These are phyloP conservation scores for Ooceraea biroi DNA, from an alignment of 1,140 invertebrate species.

Conservation along the genomic window DNA sequence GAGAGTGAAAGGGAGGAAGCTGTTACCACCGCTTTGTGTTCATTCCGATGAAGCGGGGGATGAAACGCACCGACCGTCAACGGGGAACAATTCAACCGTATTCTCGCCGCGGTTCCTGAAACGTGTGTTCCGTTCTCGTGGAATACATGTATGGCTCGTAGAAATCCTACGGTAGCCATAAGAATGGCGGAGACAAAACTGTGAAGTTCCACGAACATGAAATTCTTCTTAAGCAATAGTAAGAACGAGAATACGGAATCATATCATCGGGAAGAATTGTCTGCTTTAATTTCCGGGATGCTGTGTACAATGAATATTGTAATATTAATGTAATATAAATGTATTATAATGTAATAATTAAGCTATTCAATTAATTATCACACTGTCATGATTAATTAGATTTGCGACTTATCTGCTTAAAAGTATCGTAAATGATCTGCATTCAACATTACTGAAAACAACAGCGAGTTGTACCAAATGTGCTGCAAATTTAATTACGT, in stretches of 20 bases:
- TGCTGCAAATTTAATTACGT: slow-evolving; percentile 30
- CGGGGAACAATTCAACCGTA: slow-evolving; percentile 37
- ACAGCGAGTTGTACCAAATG: not conserved
- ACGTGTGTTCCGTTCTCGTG: slow-evolving; percentile 33
- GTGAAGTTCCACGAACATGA: not conserved
- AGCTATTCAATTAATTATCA: too few species aligned
- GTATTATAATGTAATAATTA: too few species aligned
- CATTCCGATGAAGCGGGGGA: slow-evolving; percentile 36
- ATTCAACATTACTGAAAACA: not conserved
- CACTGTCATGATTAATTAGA: too few species aligned
- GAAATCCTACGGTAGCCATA: not conserved
- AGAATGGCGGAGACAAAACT: not conserved
- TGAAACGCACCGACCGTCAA: slow-evolving; percentile 37
- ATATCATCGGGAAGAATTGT: not conserved
- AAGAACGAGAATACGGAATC: not conserved
- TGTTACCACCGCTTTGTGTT: slow-evolving; percentile 48
- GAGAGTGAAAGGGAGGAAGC: slow-evolving; percentile 66
- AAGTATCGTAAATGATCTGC: too few species aligned
- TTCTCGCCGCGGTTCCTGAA: slow-evolving; percentile 19
- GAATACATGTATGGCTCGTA: not conserved
- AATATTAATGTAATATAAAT: too few species aligned
- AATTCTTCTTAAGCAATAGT: not conserved
- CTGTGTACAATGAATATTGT: too few species aligned
- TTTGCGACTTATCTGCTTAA: too few species aligned
- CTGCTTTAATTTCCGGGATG: too few species aligned